These are phyloP conservation scores for Mionectes olivaceus DNA, from an alignment of 2,797 vertebrate species.

Conservation along the genomic window DNA sequence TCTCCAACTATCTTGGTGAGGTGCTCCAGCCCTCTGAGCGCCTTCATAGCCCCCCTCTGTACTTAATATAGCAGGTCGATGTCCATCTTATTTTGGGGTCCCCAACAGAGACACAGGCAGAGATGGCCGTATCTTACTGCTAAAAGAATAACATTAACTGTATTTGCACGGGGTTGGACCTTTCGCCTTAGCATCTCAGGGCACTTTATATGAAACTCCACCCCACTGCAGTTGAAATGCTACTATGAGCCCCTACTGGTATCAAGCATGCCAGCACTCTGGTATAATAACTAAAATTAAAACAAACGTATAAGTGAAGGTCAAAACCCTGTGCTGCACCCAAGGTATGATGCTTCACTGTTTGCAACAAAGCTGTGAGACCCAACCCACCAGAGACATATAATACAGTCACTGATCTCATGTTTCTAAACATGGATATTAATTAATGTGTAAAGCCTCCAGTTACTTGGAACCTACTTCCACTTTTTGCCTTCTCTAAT, in stretches of 20 bases:
- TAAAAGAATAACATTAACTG: no score
- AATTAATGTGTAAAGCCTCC: neutral
- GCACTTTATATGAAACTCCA: neutral
- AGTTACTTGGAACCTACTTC: neutral
- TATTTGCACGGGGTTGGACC: neutral
- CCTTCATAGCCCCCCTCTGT: neutral
- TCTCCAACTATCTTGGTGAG: neutral
- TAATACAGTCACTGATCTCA: neutral
- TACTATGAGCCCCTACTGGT: neutral
- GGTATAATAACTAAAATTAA: neutral
- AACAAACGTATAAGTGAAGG: accelerated
- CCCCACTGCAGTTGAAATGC: neutral
- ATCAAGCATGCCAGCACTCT: neutral
- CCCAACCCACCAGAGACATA: neutral
- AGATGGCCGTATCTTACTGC: neutral
- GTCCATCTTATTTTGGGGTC: accelerated
- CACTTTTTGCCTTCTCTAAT: neutral
- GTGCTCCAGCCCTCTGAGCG: neutral
- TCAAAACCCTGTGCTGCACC: neutral
- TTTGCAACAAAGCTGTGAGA: neutral
- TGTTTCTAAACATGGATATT: neutral
- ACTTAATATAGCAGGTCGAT: neutral
- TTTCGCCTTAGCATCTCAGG: neutral
- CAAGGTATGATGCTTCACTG: neutral
- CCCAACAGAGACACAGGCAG: neutral